phyloP scores from a whole-genome alignment of 2,888 invertebrate species.

The Dolichomitus sp. region DNA sequence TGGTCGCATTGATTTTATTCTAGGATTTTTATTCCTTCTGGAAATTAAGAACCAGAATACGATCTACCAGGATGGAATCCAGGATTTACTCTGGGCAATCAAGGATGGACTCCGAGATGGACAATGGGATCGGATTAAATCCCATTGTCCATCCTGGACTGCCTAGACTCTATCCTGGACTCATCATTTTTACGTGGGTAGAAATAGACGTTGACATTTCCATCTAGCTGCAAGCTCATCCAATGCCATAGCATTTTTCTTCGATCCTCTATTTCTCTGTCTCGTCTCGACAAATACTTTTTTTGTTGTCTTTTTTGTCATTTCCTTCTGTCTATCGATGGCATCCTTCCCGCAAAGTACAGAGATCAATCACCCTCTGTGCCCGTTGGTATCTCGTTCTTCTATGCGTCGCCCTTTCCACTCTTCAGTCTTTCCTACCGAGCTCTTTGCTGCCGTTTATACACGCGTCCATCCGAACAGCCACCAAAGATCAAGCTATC shows the following conservation, averaged over 20 bases:
- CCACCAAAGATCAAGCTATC: constrained; percentile 65
- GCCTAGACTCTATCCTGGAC: no score
- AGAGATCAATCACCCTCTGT: constrained; percentile 71
- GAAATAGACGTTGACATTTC: background rate
- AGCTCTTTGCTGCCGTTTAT: constrained; percentile 47
- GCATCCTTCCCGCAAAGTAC: constrained; percentile 45
- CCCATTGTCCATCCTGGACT: no score
- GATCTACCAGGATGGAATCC: no score
- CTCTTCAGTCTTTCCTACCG: constrained; percentile 11
- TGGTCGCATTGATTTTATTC: background rate
- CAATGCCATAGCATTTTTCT: background rate
- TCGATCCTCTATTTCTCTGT: constrained; percentile 36
- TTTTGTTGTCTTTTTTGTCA: constrained; percentile 33
- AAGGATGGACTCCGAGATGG: no score
- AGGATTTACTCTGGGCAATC: no score
- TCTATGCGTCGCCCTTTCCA: constrained; percentile 1
- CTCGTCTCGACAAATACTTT: constrained; percentile 39
- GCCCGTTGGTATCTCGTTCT: constrained; percentile 31
- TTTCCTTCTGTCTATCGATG: constrained; percentile 12
- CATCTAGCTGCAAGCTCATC: background rate
- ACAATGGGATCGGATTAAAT: no score
- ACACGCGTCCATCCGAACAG: constrained; percentile 44
- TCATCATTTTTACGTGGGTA: no score
- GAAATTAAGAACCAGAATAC: background rate
- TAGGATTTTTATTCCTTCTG: background rate